Evolutionary conservation across 2,888 invertebrate species (phyloP), one percentile per base, ranked within the genome.

Genomic region (Fragum sueziense): DNA sequence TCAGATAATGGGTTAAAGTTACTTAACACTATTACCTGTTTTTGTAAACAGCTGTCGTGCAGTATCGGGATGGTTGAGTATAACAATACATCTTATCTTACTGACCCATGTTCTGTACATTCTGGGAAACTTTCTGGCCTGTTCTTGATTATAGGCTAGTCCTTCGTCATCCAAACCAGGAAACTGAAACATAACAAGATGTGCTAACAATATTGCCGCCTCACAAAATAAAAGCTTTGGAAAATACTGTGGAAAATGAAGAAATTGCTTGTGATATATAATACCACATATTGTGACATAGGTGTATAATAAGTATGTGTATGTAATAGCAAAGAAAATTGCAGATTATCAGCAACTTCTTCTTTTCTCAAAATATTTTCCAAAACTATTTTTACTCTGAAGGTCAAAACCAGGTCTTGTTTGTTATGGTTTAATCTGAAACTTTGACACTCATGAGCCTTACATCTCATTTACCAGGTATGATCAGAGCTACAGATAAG

Each of bases 131-230:
- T 52, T 9, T 11, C 25, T 0, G 31, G 33, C 51, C 20, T 57
- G 29, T n/a, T 62, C 22, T 7, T 65, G 31, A n/a, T 34, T 6
- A 33, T 33, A 88, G n/a, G 68, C 68, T n/a, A 90, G 76, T 0
- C 90, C 88, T 34, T 74, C 86, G 72, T 90, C 88, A 27, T 82
- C 86, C 20, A 85, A 85, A n/a, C 88, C 87, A 29, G 88, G 88
- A 69, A 85, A 85, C 87, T 88, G 74, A 34, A 54, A 57, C 67
- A 57, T 61, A 17, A 62, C n/a, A n/a, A n/a, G n/a, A n/a, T n/a
- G n/a, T n/a, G n/a, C n/a, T n/a, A n/a, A n/a, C n/a, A n/a, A n/a
- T n/a, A n/a, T n/a, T n/a, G n/a, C n/a, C n/a, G n/a, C n/a, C n/a
- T n/a, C n/a, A n/a, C n/a, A n/a, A n/a, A n/a, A n/a, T n/a, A n/a